Percentiles rank a stretch among this genome's conserved stretches.
Evolutionary conservation across 1,140 invertebrate genomes (phyloP).

Genomic region (Drosophila ohnishii): DNA sequence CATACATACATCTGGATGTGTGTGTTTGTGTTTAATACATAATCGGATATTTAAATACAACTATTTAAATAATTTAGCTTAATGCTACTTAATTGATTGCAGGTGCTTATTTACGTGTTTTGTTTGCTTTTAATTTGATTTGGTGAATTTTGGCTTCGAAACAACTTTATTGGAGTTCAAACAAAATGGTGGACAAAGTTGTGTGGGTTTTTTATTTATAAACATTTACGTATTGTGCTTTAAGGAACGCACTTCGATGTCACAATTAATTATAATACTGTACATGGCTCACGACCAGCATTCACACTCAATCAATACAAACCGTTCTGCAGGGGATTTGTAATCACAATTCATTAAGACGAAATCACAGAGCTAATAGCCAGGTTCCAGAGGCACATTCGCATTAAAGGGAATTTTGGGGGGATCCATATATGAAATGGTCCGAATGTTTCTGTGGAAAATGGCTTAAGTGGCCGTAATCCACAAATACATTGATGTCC

Average conservation of each 20-base stretch:
- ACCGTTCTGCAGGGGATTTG: constrained; percentile 37
- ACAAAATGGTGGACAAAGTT: neutral
- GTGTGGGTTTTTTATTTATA: neutral
- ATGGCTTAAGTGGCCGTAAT: neutral
- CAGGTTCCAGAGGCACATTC: constrained; percentile 10
- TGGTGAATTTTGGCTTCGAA: constrained; percentile 28
- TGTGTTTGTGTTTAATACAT: constrained; percentile 12
- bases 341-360: constrained; percentile 75
- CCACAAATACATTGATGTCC: neutral
- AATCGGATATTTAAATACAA: constrained; percentile 40
- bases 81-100: constrained; percentile 70
- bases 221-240: constrained; percentile 10
- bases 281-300: constrained; percentile 56
- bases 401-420: neutral
- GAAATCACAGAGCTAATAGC: constrained; percentile 66
- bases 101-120: constrained; percentile 46
- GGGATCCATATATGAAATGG: neutral
- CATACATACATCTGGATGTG: constrained; percentile 8
- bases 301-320: constrained; percentile 32
- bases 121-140: constrained; percentile 20
- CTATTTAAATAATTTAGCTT: constrained; percentile 68
- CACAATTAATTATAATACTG: constrained; percentile 62
- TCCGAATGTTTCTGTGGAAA: constrained; percentile 7
- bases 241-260: constrained; percentile 17
- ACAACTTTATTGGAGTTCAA: constrained; percentile 7